Evolutionary conservation across 2,888 invertebrate genomes (phyloP).

Genomic region (Epinotia bilunana): DNA sequence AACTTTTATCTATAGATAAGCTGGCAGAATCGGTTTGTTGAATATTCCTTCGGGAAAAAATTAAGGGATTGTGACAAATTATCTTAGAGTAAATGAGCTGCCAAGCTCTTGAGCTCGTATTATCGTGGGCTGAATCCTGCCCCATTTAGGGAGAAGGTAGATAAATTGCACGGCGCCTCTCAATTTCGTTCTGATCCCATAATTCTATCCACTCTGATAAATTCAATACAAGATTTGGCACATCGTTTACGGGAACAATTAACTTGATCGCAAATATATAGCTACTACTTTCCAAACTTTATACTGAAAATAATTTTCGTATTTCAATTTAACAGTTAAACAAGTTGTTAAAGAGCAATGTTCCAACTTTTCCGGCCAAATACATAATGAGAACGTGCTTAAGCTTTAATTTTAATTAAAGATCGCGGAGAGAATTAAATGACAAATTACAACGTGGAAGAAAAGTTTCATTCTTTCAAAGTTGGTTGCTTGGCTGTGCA

Average conservation of each 20-base stretch:
- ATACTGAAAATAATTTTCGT: slow-evolving; percentile 1
- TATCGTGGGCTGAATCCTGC: slow-evolving; percentile 40
- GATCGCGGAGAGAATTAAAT: slow-evolving; percentile 62
- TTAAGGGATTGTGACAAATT: slow-evolving; percentile 60
- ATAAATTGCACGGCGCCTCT: slow-evolving; percentile 59
- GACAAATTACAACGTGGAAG: slow-evolving; percentile 66
- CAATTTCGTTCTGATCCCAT: slow-evolving; percentile 59
- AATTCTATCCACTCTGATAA: slow-evolving; percentile 57
- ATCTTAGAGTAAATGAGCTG: slow-evolving; percentile 52
- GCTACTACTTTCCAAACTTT: slow-evolving; percentile 1
- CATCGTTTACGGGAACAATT: slow-evolving; percentile 50
- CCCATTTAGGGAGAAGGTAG: slow-evolving; percentile 47
- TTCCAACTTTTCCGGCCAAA: slow-evolving; percentile 34
- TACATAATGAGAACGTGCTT: slow-evolving; percentile 41
- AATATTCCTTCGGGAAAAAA: slow-evolving; percentile 53
- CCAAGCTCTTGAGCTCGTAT: slow-evolving; percentile 45
- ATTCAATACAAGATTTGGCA: slow-evolving; percentile 56
- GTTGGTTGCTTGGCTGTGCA: slow-evolving; percentile 60
- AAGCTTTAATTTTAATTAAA: slow-evolving; percentile 56
- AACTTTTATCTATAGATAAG: slow-evolving; percentile 54
- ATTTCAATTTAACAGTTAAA: slow-evolving; percentile 25
- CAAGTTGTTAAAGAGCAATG: slow-evolving; percentile 28
- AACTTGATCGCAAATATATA: slow-evolving; percentile 48
- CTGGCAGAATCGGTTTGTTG: slow-evolving; percentile 49
- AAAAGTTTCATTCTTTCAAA: slow-evolving; percentile 65